Evolutionary conservation across 2,113 vertebrate genomes (phyloP).

Genomic region (Solea solea): DNA sequence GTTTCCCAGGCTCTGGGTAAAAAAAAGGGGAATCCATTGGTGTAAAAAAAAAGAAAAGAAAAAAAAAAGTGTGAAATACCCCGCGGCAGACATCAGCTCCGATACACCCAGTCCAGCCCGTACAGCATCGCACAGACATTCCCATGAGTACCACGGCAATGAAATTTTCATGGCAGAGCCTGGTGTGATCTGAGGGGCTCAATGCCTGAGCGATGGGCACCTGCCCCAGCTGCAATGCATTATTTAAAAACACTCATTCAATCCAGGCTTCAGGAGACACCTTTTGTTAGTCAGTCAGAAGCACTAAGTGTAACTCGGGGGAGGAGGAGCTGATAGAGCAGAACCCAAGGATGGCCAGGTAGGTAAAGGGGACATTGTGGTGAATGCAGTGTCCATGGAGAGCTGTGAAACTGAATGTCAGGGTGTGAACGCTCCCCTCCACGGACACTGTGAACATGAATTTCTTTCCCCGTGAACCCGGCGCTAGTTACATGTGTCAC

Average conservation of each 20-base stretch:
- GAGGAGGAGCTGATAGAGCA: constrained; percentile 45
- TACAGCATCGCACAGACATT: constrained; percentile 58
- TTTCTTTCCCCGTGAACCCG: constrained; percentile 21
- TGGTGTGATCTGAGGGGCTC: constrained; percentile 75
- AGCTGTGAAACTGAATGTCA: constrained; percentile 59
- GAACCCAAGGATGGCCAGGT: constrained; percentile 37
- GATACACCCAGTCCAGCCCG: constrained; percentile 23
- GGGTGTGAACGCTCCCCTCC: constrained; percentile 10
- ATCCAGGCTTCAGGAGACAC: constrained; percentile 73
- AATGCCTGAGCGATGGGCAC: constrained; percentile 67
- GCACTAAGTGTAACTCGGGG: constrained; percentile 60
- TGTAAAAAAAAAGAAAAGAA: constrained; percentile 35
- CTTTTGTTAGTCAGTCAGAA: constrained; percentile 78
- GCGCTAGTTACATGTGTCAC: constrained; percentile 49
- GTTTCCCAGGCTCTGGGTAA: constrained; percentile 1
- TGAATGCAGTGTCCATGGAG: constrained; percentile 12
- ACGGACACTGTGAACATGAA: constrained; percentile 25
- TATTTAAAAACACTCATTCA: constrained; percentile 79
- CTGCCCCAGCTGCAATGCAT: constrained; percentile 71
- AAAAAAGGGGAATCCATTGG: constrained; percentile 11
- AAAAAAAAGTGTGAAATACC: constrained; percentile 46
- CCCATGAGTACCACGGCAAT: constrained; percentile 62
- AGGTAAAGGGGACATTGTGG: constrained; percentile 40
- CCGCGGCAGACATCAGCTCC: constrained; percentile 47
- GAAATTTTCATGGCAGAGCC: constrained; percentile 74